phyloP scores from a whole-genome alignment of 2,888 invertebrate species.

The Parascotia fuliginaria region DNA sequence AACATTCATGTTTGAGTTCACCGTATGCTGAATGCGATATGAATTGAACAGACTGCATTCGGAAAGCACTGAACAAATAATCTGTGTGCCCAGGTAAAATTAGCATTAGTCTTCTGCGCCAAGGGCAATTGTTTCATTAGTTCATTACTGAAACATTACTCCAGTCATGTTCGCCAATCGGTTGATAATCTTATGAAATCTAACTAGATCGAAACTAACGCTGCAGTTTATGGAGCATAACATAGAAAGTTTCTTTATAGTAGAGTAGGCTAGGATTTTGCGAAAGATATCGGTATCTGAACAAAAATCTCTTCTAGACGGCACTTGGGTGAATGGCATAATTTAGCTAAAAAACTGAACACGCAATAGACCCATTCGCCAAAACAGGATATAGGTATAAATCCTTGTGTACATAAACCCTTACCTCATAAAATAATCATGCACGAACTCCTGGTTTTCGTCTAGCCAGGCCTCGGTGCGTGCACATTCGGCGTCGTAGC shows the following conservation, averaged over 20 bases:
- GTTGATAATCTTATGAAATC: too few species aligned
- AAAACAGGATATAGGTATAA: too few species aligned
- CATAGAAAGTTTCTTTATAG: too few species aligned
- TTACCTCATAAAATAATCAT: constrained; percentile 97
- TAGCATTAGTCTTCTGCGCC: not conserved
- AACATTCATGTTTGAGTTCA: constrained; percentile 22
- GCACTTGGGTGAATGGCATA: too few species aligned
- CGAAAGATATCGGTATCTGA: too few species aligned
- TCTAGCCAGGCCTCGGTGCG: constrained; percentile 98
- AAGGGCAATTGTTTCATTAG: not conserved
- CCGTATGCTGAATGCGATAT: constrained; percentile 14
- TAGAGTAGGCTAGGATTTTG: too few species aligned
- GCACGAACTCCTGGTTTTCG: constrained; percentile 97
- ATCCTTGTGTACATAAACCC: constrained; percentile 29
- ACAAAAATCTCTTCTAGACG: too few species aligned
- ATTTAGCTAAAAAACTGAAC: too few species aligned
- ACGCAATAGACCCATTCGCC: too few species aligned
- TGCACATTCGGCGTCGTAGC: constrained; percentile 94
- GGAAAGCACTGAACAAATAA: constrained; percentile 26
- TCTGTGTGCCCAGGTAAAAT: constrained; percentile 1
- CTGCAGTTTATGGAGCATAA: too few species aligned
- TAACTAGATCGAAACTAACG: too few species aligned
- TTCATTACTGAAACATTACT: not conserved
- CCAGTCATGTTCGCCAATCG: not conserved
- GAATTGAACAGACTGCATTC: constrained; percentile 22